These are phyloP conservation scores for Microctonus brassicae DNA, from an alignment of 2,888 invertebrate genomes.

Conservation along the genomic window DNA sequence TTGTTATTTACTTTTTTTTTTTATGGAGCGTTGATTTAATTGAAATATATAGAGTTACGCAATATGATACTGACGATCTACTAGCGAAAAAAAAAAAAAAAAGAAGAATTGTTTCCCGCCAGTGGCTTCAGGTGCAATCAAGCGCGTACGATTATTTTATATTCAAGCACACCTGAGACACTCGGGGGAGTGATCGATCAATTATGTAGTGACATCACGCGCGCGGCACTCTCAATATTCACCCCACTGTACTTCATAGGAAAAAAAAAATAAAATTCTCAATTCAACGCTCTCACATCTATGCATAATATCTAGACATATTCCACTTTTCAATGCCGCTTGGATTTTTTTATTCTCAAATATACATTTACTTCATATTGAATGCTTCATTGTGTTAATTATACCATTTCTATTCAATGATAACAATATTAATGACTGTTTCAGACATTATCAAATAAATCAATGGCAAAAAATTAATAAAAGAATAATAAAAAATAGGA, in stretches of 20 bases:
- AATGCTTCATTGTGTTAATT: neutral
- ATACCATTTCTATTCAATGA: neutral
- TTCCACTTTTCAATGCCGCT: neutral
- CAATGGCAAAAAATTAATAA: neutral
- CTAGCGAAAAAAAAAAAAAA: neutral
- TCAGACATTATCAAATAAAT: neutral
- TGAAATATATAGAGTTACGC: neutral
- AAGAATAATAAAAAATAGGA: neutral
- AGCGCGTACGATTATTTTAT: constrained; percentile 11
- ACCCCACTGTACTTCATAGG: constrained; percentile 11
- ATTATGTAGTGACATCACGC: constrained; percentile 35
- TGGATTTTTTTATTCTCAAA: neutral
- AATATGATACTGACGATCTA: neutral
- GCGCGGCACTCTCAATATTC: neutral
- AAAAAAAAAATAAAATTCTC: constrained; percentile 11
- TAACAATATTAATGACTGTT: neutral
- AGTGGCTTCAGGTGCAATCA: neutral
- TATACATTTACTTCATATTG: neutral
- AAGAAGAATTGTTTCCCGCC: neutral
- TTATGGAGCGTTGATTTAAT: neutral
- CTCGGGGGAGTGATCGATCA: constrained; percentile 27
- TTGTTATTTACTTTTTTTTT: neutral
- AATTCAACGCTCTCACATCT: neutral
- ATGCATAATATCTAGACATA: neutral
- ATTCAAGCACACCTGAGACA: constrained; percentile 15